Base-by-base conservation (phyloP, 2,113 vertebrate species). In the Talpa occidentalis region DNA sequence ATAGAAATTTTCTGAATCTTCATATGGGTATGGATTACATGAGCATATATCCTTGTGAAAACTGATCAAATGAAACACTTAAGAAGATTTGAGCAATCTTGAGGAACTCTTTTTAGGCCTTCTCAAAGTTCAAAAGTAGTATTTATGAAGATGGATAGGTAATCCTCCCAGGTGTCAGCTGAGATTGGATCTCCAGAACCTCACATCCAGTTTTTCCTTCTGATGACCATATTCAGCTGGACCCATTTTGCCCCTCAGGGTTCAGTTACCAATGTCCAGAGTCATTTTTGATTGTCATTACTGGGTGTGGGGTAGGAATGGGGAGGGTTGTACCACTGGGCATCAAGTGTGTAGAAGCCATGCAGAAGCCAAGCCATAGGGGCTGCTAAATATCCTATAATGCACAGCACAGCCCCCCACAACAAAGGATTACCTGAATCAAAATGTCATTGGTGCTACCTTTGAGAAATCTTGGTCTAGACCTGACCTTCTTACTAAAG, bases 1-100 rank as follows among this genome's bases (percentile, higher is more conserved):
- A 44, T 54, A 44, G 52, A 88, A 79, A 54, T 74, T 62, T 78
- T 89, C 17, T 67, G 47, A 95, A 66, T 89, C 76, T 94, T 96
- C 49, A 62, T 26, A 47, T 66, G 60, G 12, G 11, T 92, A 22
- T 88, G 28, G 28, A 59, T 70, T 73, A 54, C 7, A 19, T 52
- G 32, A 69, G 15, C 67, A 8, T 35, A 37, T 91, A 47, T 42
- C 1, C 84, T 79, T 95, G 35, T 90, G 52, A 78, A 72, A 88
- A 72, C 10, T 44, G 60, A 59, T 37, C 2, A 17, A 37, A 42
- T 64, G 10, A 9, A 26, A 21, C 40, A 47, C 72, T 54, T 74
- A 76, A 93, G 84, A 84, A 84, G 12, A 19, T 70, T 12, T 44
- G 59, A 96, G 54, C 52, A 77, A 22, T 85, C 42, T 35, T 22